Evolutionary conservation across 2,797 vertebrate species (phyloP).

Genomic region (Smutsia gigantea): DNA sequence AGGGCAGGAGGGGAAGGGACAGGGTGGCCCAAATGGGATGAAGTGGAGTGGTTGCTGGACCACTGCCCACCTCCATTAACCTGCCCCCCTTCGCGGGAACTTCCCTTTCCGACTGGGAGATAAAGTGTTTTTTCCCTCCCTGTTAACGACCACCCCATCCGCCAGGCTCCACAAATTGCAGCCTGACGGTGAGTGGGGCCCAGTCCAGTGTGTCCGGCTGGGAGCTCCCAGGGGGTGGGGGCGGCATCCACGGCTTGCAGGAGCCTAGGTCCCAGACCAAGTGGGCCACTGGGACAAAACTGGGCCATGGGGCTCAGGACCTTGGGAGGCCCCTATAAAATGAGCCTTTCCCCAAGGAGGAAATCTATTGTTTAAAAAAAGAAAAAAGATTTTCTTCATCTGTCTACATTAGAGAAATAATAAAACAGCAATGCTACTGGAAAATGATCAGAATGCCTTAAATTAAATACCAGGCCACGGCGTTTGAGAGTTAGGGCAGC

Average conservation of each 20-base stretch:
- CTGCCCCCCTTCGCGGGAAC: not conserved
- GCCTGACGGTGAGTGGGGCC: accelerated
- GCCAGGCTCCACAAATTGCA: not conserved
- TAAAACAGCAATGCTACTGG: accelerated
- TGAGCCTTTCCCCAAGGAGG: not conserved
- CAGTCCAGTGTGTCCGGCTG: not conserved
- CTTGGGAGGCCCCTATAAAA: not conserved
- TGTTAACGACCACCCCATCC: not conserved
- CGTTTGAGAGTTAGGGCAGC: not conserved
- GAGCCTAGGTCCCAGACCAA: not conserved
- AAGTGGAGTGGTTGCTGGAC: not conserved
- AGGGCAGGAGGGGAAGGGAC: not conserved
- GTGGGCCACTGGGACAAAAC: accelerated
- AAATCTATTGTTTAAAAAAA: not conserved
- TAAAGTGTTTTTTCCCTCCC: not conserved
- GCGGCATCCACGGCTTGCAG: accelerated
- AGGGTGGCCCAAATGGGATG: not conserved
- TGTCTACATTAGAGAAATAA: accelerated
- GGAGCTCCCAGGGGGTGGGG: not conserved
- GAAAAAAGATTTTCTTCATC: accelerated
- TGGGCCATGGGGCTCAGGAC: not conserved
- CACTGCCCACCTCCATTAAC: accelerated
- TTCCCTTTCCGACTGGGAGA: slow-evolving; percentile 21
- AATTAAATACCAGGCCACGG: accelerated
- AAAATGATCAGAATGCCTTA: not conserved